A percentile compares a stretch with the other conserved stretches of the same genome.
Conservation (phyloP, 2,797 vertebrate genomes). For the Eulemur mongoz region DNA sequence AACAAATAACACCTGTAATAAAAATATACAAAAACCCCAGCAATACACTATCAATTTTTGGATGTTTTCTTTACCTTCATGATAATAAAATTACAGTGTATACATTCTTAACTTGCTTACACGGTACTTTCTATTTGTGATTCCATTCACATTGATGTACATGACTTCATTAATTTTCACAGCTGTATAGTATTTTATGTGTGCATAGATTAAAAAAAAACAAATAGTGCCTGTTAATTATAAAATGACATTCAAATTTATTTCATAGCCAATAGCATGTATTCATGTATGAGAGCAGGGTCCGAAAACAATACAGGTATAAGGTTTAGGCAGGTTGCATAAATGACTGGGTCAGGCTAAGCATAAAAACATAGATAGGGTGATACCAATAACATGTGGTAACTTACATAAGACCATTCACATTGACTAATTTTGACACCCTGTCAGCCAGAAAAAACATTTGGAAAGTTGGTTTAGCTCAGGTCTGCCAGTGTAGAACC, state of each 20-base stretch:
- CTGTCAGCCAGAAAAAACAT: not conserved
- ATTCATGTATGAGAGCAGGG: not conserved
- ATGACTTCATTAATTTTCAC: not conserved
- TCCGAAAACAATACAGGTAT: not conserved
- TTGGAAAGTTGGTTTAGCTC: not conserved
- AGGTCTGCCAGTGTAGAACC: not conserved
- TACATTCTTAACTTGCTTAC: not conserved
- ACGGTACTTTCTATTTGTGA: not conserved
- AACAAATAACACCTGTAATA: not conserved
- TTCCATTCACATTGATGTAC: not conserved
- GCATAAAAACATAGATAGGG: not conserved
- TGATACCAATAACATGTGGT: not conserved
- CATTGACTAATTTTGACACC: not conserved
- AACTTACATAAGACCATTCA: not conserved
- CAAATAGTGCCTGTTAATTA: not conserved
- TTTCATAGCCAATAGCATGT: not conserved
- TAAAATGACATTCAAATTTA: not conserved
- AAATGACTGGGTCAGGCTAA: not conserved
- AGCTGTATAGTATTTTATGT: not conserved
- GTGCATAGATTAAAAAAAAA: not conserved
- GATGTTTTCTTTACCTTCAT: not conserved
- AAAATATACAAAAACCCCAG: not conserved
- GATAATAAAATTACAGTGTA: not conserved
- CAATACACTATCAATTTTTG: not conserved
- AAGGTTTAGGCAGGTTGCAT: not conserved